Conservation (phyloP, 1,140 invertebrate genomes). For the Cherax destructor region DNA sequence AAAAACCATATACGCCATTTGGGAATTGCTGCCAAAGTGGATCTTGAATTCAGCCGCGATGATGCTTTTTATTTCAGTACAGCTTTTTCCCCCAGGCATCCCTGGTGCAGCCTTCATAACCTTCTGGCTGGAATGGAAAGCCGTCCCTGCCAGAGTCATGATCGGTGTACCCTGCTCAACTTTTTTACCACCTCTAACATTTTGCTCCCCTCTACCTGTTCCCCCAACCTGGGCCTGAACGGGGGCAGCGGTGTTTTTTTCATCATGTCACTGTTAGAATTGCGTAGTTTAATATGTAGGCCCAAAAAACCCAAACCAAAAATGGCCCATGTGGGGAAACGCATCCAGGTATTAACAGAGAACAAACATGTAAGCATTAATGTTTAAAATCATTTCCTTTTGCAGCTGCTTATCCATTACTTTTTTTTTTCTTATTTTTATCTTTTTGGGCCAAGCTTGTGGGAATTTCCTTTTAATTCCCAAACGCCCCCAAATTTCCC, state of each 20-base stretch:
- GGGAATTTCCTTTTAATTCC: slow-evolving; percentile 1
- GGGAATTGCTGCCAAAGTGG: slow-evolving; percentile 95
- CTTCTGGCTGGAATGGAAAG: slow-evolving; percentile 97
- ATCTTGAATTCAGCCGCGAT: slow-evolving; percentile 86
- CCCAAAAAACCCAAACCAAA: slow-evolving; percentile 81
- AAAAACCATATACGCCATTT: slow-evolving; percentile 73
- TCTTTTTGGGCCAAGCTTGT: slow-evolving; percentile 18
- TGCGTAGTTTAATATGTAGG: slow-evolving; percentile 96
- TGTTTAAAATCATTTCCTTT: not conserved
- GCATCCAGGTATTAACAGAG: slow-evolving; percentile 83
- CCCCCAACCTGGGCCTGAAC: slow-evolving; percentile 94
- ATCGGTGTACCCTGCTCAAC: slow-evolving; percentile 93
- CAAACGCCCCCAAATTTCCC: slow-evolving; percentile 1
- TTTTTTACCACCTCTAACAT: slow-evolving; percentile 90
- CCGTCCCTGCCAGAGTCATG: slow-evolving; percentile 90
- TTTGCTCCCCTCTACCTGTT: slow-evolving; percentile 87
- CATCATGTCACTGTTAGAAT: slow-evolving; percentile 93
- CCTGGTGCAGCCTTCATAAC: slow-evolving; percentile 95
- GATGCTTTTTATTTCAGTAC: slow-evolving; percentile 97
- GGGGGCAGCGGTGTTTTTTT: slow-evolving; percentile 98
- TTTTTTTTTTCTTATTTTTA: not conserved
- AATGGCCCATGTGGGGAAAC: slow-evolving; percentile 88
- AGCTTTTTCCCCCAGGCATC: slow-evolving; percentile 95
- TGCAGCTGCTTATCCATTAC: not conserved
- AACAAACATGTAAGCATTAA: slow-evolving; percentile 62